Evolutionary conservation across 2,888 invertebrate genomes (phyloP), one percentile per base, ranked within the genome.

Genomic region (Metopia argyrocephala): DNA sequence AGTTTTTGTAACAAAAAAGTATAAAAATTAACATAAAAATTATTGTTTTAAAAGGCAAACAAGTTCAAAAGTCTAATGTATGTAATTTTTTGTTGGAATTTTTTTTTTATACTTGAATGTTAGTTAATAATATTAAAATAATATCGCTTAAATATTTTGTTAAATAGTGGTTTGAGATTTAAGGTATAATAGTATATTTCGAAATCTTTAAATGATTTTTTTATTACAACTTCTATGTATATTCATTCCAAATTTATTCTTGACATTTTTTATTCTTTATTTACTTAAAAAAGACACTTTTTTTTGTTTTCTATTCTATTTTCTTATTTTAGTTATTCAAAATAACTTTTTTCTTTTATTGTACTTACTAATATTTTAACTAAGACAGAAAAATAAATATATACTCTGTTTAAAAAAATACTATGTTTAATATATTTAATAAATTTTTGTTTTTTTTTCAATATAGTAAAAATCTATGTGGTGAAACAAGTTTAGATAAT

Each of bases 401-500:
- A 65, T 68, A 27, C 65, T 76, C 64, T 52, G 64, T 65, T 54
- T 38, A 27, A 69, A 25, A 28, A 27, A 76, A 62, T 2, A n/a
- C 9, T 64, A 25, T 64, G 54, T 61, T 64, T 6, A 15, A 38
- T 68, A 21, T 61, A 50, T 68, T 20, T 5, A 38, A 15, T 28
- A n/a, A n/a, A n/a, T 46, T 59, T 76, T n/a, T 69, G 28, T 20
- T 68, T 71, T 54, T 18, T 57, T 71, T 80, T 57, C 48, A 59
- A 66, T 57, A 68, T 61, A 45, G 23, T 38, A 64, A 64, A 52
- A 69, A 48, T 64, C 6, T 65, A 65, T 69, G 59, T 76, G 76
- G 59, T 81, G 59, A 74, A 52, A 76, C 6, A 57, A 23, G 50
- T 71, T 76, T 73, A 73, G 59, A 69, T 81, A 81, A 76, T 59